Base-by-base conservation (phyloP, 2,113 vertebrate species). In the Mystacornis crossleyi region DNA sequence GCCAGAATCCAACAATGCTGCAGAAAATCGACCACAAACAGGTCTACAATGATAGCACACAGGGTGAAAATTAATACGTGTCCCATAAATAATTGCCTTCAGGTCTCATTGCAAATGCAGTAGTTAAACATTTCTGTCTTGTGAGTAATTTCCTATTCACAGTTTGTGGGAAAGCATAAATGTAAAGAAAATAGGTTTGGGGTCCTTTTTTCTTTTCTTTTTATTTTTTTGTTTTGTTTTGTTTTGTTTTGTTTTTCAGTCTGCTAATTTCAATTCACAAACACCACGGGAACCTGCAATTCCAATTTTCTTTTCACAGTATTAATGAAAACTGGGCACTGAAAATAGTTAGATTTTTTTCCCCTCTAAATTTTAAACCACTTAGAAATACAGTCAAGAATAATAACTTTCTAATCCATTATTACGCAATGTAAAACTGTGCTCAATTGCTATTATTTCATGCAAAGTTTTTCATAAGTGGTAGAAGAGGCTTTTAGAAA, bases 251-350 rank as follows among this genome's bases (percentile, higher is more conserved):
- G 82, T 65, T 94, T 91, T 96, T 70, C 71, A 82, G 43, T 83
- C 43, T 81, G 69, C 82, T 98, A 97, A 97, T 98, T 97, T 98
- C 97, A 98, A 98, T 98, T 98, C 97, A 91, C 73, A 25, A 93
- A 94, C 97, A 94, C 98, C 47, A n/a, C 69, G 57, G 97, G 97
- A 97, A 81, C 29, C 92, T 91, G 81, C 89, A 96, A 54, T 97
- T 98, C 93, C 97, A 98, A 97, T 98, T 98, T 98, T 97, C 97
- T 98, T 98, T 98, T 98, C 92, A 96, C 95, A 96, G 90, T 93
- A 95, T 96, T 98, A 97, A 98, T 97, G 96, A 98, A 97, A 97
- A 98, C 73, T 89, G 69, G 80, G 88, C 96, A 96, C 53, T 95
- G 94, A 81, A 97, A 97, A 97, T 79, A 97, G 95, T 84, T 67